Evolutionary conservation across 1,140 invertebrate species (phyloP).

Genomic region (Saccostrea glomerata): DNA sequence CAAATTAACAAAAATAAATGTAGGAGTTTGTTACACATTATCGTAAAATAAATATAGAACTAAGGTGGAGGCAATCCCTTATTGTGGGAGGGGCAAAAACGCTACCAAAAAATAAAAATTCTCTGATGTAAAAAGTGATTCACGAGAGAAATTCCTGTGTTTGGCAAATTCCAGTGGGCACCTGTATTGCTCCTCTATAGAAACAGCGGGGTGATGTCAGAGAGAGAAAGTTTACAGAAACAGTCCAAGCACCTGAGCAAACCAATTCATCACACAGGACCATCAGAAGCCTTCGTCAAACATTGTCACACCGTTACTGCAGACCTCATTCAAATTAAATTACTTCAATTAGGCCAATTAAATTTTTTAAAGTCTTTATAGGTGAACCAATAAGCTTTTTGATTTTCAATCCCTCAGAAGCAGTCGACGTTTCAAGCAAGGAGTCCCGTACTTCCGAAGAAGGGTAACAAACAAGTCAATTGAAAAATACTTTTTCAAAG

Average conservation of each 20-base stretch:
- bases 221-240: slow-evolving; percentile 20
- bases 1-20: neutral
- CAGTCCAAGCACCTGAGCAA: neutral
- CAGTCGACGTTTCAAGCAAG: no score
- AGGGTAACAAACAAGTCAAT: neutral
- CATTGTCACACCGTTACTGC: neutral
- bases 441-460: neutral
- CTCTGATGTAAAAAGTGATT: neutral
- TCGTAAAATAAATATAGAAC: slow-evolving; percentile 2
- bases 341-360: neutral
- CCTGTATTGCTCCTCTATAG: neutral
- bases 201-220: slow-evolving; percentile 7
- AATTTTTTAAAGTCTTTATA: neutral
- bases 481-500: neutral
- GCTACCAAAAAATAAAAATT: neutral
- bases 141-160: slow-evolving; percentile 22
- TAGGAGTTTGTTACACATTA: neutral
- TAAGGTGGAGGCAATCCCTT: slow-evolving; percentile 2
- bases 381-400: neutral
- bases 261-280: neutral
- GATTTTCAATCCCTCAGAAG: neutral
- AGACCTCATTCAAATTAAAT: neutral
- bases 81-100: slow-evolving; percentile 1
- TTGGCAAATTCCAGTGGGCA: neutral
- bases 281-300: slow-evolving; percentile 25